These are phyloP conservation scores for Patella caerulea DNA, from an alignment of 2,888 invertebrate genomes.

Conservation along the genomic window DNA sequence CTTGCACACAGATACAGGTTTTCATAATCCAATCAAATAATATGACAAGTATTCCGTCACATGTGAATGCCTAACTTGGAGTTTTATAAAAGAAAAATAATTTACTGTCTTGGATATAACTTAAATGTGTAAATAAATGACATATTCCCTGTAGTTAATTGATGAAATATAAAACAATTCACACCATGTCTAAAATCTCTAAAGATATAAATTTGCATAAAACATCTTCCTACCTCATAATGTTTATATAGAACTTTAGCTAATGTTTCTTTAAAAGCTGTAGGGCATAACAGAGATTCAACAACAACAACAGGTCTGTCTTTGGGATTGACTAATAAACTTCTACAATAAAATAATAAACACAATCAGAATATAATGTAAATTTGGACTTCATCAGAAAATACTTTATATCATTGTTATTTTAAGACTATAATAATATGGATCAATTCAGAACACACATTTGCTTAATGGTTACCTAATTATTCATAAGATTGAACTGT, in stretches of 20 bases:
- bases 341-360: conserved; percentile 74
- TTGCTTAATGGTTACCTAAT: too few species aligned
- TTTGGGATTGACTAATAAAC: conserved; percentile 92
- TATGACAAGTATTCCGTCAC: too few species aligned
- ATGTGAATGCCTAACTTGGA: too few species aligned
- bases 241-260: conserved; percentile 93
- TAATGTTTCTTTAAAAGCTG: conserved; percentile 86
- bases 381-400: too few species aligned
- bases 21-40: neutral
- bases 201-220: neutral
- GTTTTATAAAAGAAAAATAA: too few species aligned
- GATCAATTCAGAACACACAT: too few species aligned
- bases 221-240: conserved; percentile 81
- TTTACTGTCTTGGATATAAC: too few species aligned
- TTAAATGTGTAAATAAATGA: neutral
- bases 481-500: too few species aligned
- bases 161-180: neutral
- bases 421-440: too few species aligned
- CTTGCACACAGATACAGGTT: neutral
- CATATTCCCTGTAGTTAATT: neutral
- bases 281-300: conserved; percentile 88
- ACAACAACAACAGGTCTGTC: conserved; percentile 94
- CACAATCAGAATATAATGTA: neutral
- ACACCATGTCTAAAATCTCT: neutral
- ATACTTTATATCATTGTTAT: too few species aligned